These are phyloP conservation scores for Callionymus lyra DNA, from an alignment of 2,113 vertebrate genomes.

Conservation along the genomic window DNA sequence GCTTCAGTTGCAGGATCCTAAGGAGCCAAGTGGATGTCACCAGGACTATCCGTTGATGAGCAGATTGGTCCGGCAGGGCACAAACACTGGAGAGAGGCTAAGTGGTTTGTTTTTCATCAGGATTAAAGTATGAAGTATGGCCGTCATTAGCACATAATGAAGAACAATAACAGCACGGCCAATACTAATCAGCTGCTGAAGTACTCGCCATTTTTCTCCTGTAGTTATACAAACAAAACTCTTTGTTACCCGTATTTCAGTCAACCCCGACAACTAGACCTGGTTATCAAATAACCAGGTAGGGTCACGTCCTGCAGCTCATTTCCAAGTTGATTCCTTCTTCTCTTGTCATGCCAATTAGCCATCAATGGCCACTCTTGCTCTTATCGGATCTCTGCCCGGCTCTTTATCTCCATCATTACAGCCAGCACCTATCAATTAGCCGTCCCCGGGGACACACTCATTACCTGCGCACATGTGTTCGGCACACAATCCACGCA, in stretches of 20 bases:
- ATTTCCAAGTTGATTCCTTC: constrained; percentile 12
- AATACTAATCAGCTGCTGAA: constrained; percentile 25
- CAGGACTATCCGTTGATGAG: constrained; percentile 7
- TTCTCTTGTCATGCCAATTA: constrained; percentile 31
- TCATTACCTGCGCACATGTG: constrained; percentile 67
- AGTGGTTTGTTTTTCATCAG: constrained; percentile 10
- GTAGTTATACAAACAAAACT: neutral
- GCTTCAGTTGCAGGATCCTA: no score
- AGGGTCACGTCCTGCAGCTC: no score
- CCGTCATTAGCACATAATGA: constrained; percentile 21
- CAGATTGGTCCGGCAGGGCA: neutral
- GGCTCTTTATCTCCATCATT: constrained; percentile 41
- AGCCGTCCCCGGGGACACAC: constrained; percentile 53
- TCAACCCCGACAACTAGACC: no score
- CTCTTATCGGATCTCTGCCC: constrained; percentile 16
- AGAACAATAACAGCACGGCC: constrained; percentile 32
- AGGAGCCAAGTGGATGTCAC: neutral
- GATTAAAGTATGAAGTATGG: constrained; percentile 31
- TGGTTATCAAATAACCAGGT: no score
- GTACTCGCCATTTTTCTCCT: constrained; percentile 11
- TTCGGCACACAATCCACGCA: constrained; percentile 58
- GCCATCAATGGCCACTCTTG: constrained; percentile 19
- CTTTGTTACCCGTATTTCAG: neutral
- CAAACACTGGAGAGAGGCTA: constrained; percentile 3
- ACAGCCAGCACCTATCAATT: constrained; percentile 59